These are phyloP conservation scores for Callithrix jacchus DNA, from an alignment of 2,113 vertebrate species.

Conservation along the genomic window DNA sequence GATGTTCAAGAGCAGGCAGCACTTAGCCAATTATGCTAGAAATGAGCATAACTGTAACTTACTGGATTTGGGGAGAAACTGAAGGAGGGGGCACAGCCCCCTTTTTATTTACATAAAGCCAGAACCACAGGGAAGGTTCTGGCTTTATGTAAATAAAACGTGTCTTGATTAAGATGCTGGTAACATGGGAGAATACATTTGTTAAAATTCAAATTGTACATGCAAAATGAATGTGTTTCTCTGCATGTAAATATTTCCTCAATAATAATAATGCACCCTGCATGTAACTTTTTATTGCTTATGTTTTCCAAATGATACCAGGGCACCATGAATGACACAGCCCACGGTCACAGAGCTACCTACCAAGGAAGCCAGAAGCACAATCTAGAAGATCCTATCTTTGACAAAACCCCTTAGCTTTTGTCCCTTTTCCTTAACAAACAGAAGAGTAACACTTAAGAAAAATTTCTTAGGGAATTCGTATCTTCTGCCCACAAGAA, in stretches of 20 bases:
- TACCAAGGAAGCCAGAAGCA: background rate
- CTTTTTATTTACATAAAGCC: too few relatives aligned
- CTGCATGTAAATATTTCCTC: background rate
- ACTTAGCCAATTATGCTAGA: too few relatives aligned
- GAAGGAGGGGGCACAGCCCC: too few relatives aligned
- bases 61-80: too few relatives aligned
- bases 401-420: background rate
- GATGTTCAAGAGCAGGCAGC: background rate
- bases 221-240: background rate
- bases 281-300: background rate
- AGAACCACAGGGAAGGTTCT: too few relatives aligned
- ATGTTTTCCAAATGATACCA: background rate
- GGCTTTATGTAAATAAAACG: background rate
- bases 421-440: background rate
- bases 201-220: background rate
- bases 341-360: background rate
- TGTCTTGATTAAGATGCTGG: background rate
- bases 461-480: background rate
- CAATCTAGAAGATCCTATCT: background rate
- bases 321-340: rapidly evolving
- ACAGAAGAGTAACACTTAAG: background rate
- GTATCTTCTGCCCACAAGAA: background rate
- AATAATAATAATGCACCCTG: background rate
- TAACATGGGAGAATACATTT: background rate
- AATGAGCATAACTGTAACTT: background rate